These are phyloP conservation scores for Salvelinus fontinalis DNA, from an alignment of 2,113 vertebrate genomes.

Conservation along the genomic window DNA sequence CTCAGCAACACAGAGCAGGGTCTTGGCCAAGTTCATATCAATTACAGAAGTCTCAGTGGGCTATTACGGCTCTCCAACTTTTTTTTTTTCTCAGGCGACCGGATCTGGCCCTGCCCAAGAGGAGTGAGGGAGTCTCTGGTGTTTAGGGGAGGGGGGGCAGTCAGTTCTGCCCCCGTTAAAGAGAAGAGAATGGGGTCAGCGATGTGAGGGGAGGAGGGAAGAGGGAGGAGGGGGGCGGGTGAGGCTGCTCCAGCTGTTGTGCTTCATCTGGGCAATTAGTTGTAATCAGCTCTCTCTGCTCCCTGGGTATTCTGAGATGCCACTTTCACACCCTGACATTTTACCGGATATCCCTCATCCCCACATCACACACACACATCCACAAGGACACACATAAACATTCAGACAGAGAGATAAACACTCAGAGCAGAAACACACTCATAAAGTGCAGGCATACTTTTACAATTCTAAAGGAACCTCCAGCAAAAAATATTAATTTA, in stretches of 20 bases:
- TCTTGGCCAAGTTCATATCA: slow-evolving; percentile 37
- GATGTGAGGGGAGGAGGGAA: background rate
- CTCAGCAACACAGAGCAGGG: slow-evolving; percentile 53
- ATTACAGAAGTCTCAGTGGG: slow-evolving; percentile 48
- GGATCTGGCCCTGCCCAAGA: slow-evolving; percentile 43
- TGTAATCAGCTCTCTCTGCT: slow-evolving; percentile 68
- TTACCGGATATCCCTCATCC: slow-evolving; percentile 56
- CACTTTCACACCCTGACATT: slow-evolving; percentile 59
- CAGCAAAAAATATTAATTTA: background rate
- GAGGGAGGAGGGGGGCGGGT: slow-evolving; percentile 27
- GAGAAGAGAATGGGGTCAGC: slow-evolving; percentile 33
- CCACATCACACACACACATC: slow-evolving; percentile 40
- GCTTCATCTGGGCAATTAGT: slow-evolving; percentile 68
- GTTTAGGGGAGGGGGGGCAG: slow-evolving; percentile 28
- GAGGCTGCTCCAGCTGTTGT: slow-evolving; percentile 63
- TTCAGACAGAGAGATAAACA: background rate
- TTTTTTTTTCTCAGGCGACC: slow-evolving; percentile 20
- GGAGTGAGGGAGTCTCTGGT: slow-evolving; percentile 44
- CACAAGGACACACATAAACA: slow-evolving; percentile 14
- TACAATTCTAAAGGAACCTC: background rate
- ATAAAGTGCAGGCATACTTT: background rate
- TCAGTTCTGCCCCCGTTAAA: slow-evolving; percentile 33
- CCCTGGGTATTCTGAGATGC: slow-evolving; percentile 65
- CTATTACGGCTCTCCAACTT: slow-evolving; percentile 11
- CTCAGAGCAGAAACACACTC: slow-evolving; percentile 9